Base-by-base conservation (phyloP, 2,888 invertebrate species). In the Polydrusus tereticollis region DNA sequence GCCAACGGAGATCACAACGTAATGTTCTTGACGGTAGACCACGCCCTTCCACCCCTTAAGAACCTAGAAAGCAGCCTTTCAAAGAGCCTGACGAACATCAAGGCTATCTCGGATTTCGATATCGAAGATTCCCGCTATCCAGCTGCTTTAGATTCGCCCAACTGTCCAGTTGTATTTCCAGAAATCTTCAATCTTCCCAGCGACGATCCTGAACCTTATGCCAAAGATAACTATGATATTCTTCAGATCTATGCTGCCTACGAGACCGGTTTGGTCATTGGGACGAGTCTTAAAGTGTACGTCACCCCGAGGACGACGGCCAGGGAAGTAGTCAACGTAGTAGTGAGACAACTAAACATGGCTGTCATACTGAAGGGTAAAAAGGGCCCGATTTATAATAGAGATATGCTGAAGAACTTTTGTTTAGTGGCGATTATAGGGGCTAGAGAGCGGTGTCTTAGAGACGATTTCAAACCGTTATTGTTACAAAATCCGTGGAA, bases 351-450 rank as follows among this genome's bases (percentile, higher is more conserved):
- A 85, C 88, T 99, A 47, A 98, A 98, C 83, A 95, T 96, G 92
- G 96, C 96, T 12, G 94, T 95, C 63, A 91, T 94, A 16, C 87
- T 95, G 18, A 96, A 95, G 85, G 93, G 94, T 52, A 94, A 93
- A 83, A 90, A 93, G 45, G 95, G 94, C 0, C 97, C 97, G 0
- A 92, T 96, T 45, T 95, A 95, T 82, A 91, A 92, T 0, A 90
- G 93, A 1, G 95, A 95, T 64, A 92, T 94, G 83, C 86, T 96
- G 72, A 90, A 91, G 73, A 95, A 96, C 83, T 98, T 97, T 85
- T 98, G 97, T 83, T 88, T 98, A 52, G 98, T 98, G 2, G 96
- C 97, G 0, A 97, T 98, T 26, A 96, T 98, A 69, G 98, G 98
- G 0, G 96, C 97, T 0, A 87, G 98, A 33, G 98, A 99, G 82